Evolutionary conservation across 1,140 invertebrate genomes (phyloP), one percentile per base, ranked within the genome.

Genomic region (Chironomus tepperi): DNA sequence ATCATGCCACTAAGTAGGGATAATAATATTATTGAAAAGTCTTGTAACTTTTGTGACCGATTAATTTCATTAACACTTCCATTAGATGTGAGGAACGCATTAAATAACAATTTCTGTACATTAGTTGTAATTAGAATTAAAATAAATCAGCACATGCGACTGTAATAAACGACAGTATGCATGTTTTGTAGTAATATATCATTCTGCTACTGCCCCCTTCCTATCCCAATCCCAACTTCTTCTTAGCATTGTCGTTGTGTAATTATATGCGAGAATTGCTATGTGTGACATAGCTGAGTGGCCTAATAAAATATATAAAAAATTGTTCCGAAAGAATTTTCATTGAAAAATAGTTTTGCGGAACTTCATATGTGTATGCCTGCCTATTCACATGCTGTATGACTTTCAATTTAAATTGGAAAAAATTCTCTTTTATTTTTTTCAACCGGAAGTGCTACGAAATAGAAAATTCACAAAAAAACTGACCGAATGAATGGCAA

Each of bases 271-370:
- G n/a, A 57, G n/a, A 12, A 57, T 12, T 15, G 12, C 15, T 57
- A n/a, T 57, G n/a, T 57, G 47, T 57, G 47, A 57, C 47, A 57
- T 57, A 57, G n/a, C 47, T 57, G 47, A 57, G n/a, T 57, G n/a
- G 47, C 47, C 47, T 12, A 57, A 57, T n/a, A 57, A 57, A 57
- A 57, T 57, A 15, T 12, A 34, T 34, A 34, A 34, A 34, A 34
- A 34, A 34, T 34, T 34, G 24, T 5, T 34, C 2, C 24, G 24
- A 34, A 34, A 34, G 24, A 34, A 34, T 34, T 34, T 47, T 9
- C 43, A 15, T 15, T 47, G 15, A 47, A 47, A 47, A 10, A 47
- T 47, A 47, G 43, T 47, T 47, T 47, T 15, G 8, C 8, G 8
- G 8, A 47, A 15, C 43, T 10, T 9, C 43, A 47, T 10, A 10